These are phyloP conservation scores for Heliconius charithonia DNA, from an alignment of 2,888 invertebrate genomes.

Conservation along the genomic window DNA sequence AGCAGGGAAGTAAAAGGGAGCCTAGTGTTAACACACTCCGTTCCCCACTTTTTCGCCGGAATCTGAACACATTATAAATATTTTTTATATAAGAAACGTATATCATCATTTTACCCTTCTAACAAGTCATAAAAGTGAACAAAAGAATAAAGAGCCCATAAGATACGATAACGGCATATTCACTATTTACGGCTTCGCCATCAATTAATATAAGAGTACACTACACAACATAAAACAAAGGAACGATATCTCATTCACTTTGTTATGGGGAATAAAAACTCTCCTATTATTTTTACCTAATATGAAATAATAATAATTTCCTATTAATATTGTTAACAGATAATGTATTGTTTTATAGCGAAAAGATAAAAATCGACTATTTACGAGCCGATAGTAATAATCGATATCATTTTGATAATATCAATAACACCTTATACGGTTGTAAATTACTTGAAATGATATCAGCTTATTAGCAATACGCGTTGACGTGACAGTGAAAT, in stretches of 20 bases:
- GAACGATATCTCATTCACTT: not conserved
- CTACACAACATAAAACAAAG: constrained; percentile 12
- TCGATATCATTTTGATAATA: constrained; percentile 32
- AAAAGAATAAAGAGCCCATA: constrained; percentile 26
- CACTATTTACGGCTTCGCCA: constrained; percentile 35
- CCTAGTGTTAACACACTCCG: too few relatives aligned
- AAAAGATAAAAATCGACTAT: constrained; percentile 31
- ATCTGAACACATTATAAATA: too few relatives aligned
- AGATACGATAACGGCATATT: constrained; percentile 33
- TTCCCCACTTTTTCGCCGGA: too few relatives aligned
- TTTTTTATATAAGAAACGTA: too few relatives aligned
- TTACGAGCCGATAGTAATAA: constrained; percentile 27
- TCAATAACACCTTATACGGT: constrained; percentile 24
- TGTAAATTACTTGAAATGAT: constrained; percentile 26
- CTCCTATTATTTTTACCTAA: too few relatives aligned
- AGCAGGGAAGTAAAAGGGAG: too few relatives aligned
- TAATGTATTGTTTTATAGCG: constrained; percentile 27
- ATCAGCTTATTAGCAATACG: constrained; percentile 14
- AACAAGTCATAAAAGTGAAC: constrained; percentile 3
- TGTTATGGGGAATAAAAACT: constrained; percentile 1
- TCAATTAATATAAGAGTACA: constrained; percentile 31
- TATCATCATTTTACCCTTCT: too few relatives aligned
- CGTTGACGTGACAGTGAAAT: constrained; percentile 5
- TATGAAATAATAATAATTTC: constrained; percentile 4
- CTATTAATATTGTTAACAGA: not conserved